Evolutionary conservation across 2,888 invertebrate species (phyloP).

Genomic region (Trichacis sp.): DNA sequence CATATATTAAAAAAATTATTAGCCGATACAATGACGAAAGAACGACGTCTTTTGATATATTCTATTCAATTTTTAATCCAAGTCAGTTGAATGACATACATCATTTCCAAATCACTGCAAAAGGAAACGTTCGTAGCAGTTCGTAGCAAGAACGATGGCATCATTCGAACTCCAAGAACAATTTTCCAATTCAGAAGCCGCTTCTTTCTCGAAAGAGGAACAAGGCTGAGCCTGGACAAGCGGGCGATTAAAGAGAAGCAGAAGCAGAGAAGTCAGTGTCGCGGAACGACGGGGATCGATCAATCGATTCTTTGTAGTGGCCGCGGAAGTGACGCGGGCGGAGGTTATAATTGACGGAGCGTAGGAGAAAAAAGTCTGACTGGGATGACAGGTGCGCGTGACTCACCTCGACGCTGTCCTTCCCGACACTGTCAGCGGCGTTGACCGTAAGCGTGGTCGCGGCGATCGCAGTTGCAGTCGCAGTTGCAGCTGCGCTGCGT

Average conservation of each 20-base stretch:
- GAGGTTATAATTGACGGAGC: conserved; percentile 27
- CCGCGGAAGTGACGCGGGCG: conserved; percentile 37
- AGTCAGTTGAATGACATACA: no score
- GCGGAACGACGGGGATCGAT: conserved; percentile 30
- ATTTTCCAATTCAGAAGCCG: not conserved
- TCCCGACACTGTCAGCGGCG: conserved; percentile 54
- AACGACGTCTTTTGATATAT: no score
- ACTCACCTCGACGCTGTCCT: conserved; percentile 64
- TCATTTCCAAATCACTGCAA: no score
- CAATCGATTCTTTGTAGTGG: conserved; percentile 21
- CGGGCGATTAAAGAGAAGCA: conserved; percentile 17
- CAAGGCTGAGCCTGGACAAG: not conserved
- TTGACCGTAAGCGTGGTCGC: conserved; percentile 45
- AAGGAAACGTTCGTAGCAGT: no score
- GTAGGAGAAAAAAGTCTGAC: conserved; percentile 23
- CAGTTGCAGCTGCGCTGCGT: conserved; percentile 59
- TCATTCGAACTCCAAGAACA: no score
- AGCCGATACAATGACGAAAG: no score
- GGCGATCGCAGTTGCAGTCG: conserved; percentile 35
- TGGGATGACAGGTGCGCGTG: conserved; percentile 37
- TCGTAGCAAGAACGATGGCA: no score
- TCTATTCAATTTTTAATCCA: no score
- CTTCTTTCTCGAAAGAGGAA: conserved; percentile 4
- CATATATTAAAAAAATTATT: no score
- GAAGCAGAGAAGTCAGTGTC: conserved; percentile 7